Base-by-base conservation (phyloP, 2,797 vertebrate genomes). In the Coreius guichenoti region DNA sequence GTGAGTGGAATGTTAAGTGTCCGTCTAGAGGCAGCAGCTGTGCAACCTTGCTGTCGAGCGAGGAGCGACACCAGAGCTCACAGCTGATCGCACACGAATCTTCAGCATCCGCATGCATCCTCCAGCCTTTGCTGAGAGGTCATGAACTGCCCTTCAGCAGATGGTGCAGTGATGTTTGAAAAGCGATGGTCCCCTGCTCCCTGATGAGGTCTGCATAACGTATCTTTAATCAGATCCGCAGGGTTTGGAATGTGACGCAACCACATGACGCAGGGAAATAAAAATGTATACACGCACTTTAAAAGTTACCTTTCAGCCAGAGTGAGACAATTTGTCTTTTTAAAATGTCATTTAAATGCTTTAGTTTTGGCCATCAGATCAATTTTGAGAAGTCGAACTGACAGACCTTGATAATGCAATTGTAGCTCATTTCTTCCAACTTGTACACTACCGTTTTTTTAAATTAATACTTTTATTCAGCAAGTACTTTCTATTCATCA, bases 1-100 rank as follows among this genome's bases (percentile, higher is more conserved):
- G 70, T 88, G 87, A 86, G 82, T 51, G 76, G 87, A 90, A 90
- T 90, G 39, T 82, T 86, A 88, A 88, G 49, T 79, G 43, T 65
- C 8, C 2, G 3, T 75, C 7, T 61, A 33, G 69, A 61, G n/a
- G 47, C 81, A 33, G 74, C 74, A 23, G 49, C 70, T 76, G 84
- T 75, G 47, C 6, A 58, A 63, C 14, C 26, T 70, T 1, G 11
- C 49, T 0, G 0, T 61, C 16, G 16, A 47, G 51, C 16, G 9
- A 43, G 39, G 39, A 9, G 39, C 39, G 3, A 65, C 78, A 67
- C 79, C 23, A 74, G 26, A 67, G 56, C 77, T 47, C 58, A 31
- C 68, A 47, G 68, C 76, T 80, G 54, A 63, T 78, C 51, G 56
- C 8, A 3, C 1, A 11, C 45, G 21, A 58, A 12, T 70, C n/a